phyloP scores from a whole-genome alignment of 2,113 vertebrate genomes.

The Anguilla rostrata region DNA sequence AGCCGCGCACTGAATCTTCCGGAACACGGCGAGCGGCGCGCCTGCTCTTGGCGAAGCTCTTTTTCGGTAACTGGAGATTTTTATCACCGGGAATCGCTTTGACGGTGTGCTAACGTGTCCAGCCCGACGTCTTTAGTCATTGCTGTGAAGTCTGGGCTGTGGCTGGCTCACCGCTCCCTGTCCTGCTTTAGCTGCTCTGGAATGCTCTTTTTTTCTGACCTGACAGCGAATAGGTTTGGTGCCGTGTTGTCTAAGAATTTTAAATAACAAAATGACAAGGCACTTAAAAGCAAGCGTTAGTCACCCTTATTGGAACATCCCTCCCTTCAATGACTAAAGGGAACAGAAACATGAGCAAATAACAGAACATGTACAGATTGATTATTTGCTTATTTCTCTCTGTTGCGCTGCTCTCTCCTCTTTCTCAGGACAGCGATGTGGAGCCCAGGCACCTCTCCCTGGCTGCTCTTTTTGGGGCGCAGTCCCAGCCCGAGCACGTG shows the following conservation, averaged over 20 bases:
- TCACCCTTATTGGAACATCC: neutral
- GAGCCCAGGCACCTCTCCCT: slow-evolving; percentile 79
- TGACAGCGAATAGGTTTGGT: neutral
- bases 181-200: neutral
- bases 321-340: neutral
- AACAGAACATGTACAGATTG: no score
- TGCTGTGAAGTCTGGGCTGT: neutral
- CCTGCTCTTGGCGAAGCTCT: neutral
- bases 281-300: neutral
- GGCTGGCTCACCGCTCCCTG: neutral
- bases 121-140: neutral
- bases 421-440: slow-evolving; percentile 66
- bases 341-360: no score
- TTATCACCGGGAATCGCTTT: neutral
- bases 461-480: slow-evolving; percentile 80
- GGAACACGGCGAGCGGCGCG: neutral
- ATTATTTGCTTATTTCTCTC: no score
- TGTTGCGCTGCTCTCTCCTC: slow-evolving; percentile 15
- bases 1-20: neutral
- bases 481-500: slow-evolving; percentile 57
- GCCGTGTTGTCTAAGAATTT: neutral
- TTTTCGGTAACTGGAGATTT: neutral
- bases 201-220: neutral
- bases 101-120: neutral
- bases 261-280: neutral